Base-by-base conservation (phyloP, 2,797 vertebrate species). In the Danio albolineatus region DNA sequence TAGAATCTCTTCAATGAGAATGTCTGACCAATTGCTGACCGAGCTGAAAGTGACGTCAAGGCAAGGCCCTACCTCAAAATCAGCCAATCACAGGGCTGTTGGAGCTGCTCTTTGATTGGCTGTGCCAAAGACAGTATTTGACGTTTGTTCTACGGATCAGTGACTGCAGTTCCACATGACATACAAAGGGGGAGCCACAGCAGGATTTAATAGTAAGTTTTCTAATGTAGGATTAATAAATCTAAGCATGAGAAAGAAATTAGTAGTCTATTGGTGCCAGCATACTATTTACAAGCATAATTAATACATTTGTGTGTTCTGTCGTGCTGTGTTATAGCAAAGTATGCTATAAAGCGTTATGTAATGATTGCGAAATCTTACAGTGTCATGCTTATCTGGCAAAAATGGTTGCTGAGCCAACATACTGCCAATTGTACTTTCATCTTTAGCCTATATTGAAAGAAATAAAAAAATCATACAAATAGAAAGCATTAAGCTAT, bases 41-140 rank as follows among this genome's bases (percentile, higher is more conserved):
- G 66, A 17, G 28, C 67, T 17, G 36, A 19, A 39, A 28, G 64
- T 64, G 73, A 75, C 17, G 28, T 64, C 10, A 21, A 7, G 16
- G 7, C n/a, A 21, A 12, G 10, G 10, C 73, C 72, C 14, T 6
- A 2, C 67, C n/a, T 10, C 1, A 44, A 56, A 4, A 13, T 13
- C 39, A 66, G 39, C 39, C 74, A 66, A 66, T 76, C 62, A 21
- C 9, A 38, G 14, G 49, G 39, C 21, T 38, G 49, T n/a, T 51
- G 6, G 6, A 75, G 59, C 10, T 12, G 48, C n/a, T 64, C 28
- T 51, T 48, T 64, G 48, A 76, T 66, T 76, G 62, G 74, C 39
- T 6, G 19, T 1, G 17, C 0, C 61, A 4, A 56, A 41, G 4
- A n/a, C n/a, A 62, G 28, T 7, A 2, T 1, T 5, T 75, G 59